Conservation (phyloP, 53 echinoderm and acorn worm genomes). For the Holothuria leucospilota region DNA sequence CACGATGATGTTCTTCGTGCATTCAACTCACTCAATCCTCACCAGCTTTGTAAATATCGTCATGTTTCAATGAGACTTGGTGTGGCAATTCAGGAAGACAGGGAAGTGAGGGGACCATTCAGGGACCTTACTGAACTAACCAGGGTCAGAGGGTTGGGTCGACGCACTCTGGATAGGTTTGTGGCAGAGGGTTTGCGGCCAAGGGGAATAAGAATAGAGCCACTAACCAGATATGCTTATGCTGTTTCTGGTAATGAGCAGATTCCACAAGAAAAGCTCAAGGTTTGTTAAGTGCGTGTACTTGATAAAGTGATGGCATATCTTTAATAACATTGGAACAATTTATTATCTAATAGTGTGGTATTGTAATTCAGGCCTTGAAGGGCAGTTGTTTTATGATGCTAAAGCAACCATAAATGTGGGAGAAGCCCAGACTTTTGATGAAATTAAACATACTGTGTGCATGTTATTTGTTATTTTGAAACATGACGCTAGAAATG, state of each 20-base stretch:
- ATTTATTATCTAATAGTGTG: too few relatives aligned
- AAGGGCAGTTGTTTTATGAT: too few relatives aligned
- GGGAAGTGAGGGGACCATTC: conserved; percentile 70
- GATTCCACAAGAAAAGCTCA: conserved; percentile 48
- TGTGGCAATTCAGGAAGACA: conserved; percentile 53
- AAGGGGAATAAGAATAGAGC: conserved; percentile 20
- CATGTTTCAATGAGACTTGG: conserved; percentile 32
- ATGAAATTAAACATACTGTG: too few relatives aligned
- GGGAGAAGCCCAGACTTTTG: too few relatives aligned
- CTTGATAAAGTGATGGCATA: not conserved
- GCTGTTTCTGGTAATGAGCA: conserved; percentile 24
- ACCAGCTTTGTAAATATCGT: conserved; percentile 31
- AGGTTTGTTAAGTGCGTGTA: conserved; percentile 38
- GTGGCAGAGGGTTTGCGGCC: conserved; percentile 50
- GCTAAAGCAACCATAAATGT: too few relatives aligned
- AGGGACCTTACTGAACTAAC: conserved; percentile 53
- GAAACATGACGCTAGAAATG: too few relatives aligned
- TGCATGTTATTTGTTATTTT: too few relatives aligned
- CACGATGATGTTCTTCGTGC: conserved; percentile 17
- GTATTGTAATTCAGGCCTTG: too few relatives aligned
- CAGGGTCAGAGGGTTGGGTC: conserved; percentile 70
- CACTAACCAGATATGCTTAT: conserved; percentile 31
- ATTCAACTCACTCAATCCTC: conserved; percentile 16
- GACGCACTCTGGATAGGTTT: conserved; percentile 51
- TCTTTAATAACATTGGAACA: too few relatives aligned